phyloP scores from a whole-genome alignment of 2,888 invertebrate genomes.

The Acleris holmiana region DNA sequence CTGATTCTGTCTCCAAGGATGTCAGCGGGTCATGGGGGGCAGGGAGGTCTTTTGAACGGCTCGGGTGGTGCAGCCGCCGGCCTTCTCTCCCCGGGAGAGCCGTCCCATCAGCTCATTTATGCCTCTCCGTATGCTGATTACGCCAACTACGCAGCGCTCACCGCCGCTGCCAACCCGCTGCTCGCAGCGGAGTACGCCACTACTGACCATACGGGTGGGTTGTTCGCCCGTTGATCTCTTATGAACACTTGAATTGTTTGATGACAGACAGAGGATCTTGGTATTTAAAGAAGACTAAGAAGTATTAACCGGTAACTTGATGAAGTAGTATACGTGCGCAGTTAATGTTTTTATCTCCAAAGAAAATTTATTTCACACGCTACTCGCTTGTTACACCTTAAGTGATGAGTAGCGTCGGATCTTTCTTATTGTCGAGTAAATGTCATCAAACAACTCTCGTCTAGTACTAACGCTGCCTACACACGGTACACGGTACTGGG shows the following conservation, averaged over 20 bases:
- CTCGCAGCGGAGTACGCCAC: conserved; percentile 91
- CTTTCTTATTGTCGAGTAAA: conserved; percentile 16
- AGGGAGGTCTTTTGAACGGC: conserved; percentile 86
- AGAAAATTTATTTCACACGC: too few species aligned
- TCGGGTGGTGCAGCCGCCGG: conserved; percentile 71
- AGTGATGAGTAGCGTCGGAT: neutral
- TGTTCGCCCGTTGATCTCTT: conserved; percentile 81
- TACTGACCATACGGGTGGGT: conserved; percentile 98
- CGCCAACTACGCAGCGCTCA: conserved; percentile 94
- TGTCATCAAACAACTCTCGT: conserved; percentile 59
- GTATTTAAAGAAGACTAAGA: too few species aligned
- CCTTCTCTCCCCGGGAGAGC: conserved; percentile 84
- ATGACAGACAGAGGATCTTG: conserved; percentile 10
- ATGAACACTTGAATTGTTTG: conserved; percentile 17
- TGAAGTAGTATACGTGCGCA: too few species aligned
- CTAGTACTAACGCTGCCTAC: conserved; percentile 61
- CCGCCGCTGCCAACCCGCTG: conserved; percentile 90
- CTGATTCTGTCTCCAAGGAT: conserved; percentile 96
- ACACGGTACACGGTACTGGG: conserved; percentile 64
- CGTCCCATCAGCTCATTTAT: conserved; percentile 94
- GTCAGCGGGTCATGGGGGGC: conserved; percentile 92
- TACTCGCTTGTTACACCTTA: neutral
- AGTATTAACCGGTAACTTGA: too few species aligned
- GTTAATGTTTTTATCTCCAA: too few species aligned
- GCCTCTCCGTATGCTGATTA: conserved; percentile 93